Evolutionary conservation across 2,113 vertebrate species (phyloP).

Genomic region (Pachyramphus minor): DNA sequence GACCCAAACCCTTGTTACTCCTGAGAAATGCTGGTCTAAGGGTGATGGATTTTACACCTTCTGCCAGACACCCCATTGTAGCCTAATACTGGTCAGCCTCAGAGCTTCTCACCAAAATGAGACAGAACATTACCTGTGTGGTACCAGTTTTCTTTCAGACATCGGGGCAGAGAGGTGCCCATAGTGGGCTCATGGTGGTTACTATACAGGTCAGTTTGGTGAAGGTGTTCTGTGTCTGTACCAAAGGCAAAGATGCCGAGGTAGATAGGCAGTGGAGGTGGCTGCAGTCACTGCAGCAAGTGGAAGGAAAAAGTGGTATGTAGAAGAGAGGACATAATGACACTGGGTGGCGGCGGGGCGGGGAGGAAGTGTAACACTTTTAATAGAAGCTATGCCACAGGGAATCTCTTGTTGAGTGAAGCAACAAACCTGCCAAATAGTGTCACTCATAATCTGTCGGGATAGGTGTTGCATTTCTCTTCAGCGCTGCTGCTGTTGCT

Average conservation of each 20-base stretch:
- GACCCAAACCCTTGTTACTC: not conserved
- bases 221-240: not conserved
- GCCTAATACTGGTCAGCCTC: not conserved
- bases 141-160: not conserved
- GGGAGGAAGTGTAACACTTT: not conserved
- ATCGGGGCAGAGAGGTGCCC: not conserved
- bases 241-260: fast-evolving
- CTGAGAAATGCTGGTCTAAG: not conserved
- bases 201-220: not conserved
- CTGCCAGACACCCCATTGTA: not conserved
- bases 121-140: not conserved
- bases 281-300: not conserved
- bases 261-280: not conserved
- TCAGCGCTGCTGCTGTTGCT: not conserved
- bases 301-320: not conserved
- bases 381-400: not conserved
- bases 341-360: not conserved
- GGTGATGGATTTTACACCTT: fast-evolving
- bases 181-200: not conserved
- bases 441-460: fast-evolving
- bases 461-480: not conserved
- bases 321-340: not conserved
- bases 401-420: not conserved
- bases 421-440: not conserved
- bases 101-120: fast-evolving